A percentile compares a stretch with the other conserved stretches of the same genome.
These are phyloP conservation scores for Protobothrops mucrosquamatus DNA, from an alignment of 2,113 vertebrate genomes.

Conservation along the genomic window DNA sequence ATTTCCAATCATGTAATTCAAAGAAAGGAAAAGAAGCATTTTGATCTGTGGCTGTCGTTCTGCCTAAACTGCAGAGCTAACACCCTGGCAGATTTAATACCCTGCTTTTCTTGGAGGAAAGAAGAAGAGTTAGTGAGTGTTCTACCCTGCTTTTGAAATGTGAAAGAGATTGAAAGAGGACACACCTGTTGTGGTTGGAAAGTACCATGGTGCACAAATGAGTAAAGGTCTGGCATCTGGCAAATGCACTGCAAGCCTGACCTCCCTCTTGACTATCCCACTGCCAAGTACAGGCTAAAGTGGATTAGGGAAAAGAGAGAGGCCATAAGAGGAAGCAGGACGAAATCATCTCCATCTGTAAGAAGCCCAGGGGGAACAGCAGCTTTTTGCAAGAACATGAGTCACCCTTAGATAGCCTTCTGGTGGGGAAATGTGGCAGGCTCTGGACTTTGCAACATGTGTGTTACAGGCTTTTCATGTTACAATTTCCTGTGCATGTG, in stretches of 20 bases:
- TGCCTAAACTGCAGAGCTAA: background rate
- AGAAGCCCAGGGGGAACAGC: background rate
- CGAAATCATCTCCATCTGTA: conserved; percentile 2
- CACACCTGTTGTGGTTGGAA: conserved; percentile 22
- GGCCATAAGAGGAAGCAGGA: background rate
- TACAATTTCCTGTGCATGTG: background rate
- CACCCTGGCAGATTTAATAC: background rate
- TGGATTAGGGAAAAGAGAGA: background rate
- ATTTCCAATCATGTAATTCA: background rate
- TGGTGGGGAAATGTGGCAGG: background rate
- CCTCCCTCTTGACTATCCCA: background rate
- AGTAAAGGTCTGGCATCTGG: conserved; percentile 5
- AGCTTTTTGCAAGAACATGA: background rate
- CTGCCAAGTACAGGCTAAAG: fast-evolving
- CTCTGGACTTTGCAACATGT: background rate
- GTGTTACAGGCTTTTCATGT: background rate
- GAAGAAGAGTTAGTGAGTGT: background rate
- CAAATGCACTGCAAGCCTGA: background rate
- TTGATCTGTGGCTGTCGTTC: background rate
- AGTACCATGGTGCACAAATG: conserved; percentile 24
- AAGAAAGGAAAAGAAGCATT: background rate
- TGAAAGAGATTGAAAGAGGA: conserved; percentile 17
- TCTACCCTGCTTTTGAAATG: conserved; percentile 11
- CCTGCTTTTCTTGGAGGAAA: background rate
- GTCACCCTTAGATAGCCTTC: background rate